Conservation (phyloP, 2,888 invertebrate species). For the Trissolcus japonicus region DNA sequence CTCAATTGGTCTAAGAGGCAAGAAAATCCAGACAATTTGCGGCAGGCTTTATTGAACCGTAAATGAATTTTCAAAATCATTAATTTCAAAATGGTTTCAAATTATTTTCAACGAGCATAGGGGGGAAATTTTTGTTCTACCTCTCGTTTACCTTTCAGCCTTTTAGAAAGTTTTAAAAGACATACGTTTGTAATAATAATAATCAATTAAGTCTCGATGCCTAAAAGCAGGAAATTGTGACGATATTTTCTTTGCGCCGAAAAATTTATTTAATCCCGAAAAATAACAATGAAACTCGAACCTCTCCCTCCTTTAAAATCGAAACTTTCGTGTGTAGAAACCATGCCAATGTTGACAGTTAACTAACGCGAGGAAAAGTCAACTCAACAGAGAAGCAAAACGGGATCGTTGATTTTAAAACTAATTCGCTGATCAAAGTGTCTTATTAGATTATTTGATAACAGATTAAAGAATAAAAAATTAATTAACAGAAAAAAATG, state of each 20-base stretch:
- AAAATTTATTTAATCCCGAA: constrained; percentile 35
- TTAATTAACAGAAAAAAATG: background rate
- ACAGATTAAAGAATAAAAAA: background rate
- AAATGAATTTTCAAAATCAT: constrained; percentile 47
- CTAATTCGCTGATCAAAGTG: no score
- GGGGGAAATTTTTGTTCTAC: no score
- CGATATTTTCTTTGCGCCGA: constrained; percentile 30
- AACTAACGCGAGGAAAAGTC: background rate
- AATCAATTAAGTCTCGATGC: constrained; percentile 13
- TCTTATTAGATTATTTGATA: background rate
- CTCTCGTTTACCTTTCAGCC: background rate
- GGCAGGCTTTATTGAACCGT: constrained; percentile 21
- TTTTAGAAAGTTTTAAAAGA: constrained; percentile 1
- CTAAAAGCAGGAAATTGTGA: constrained; percentile 25
- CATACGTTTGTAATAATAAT: constrained; percentile 15
- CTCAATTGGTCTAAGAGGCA: constrained; percentile 40
- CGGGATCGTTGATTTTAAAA: no score
- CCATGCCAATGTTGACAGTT: no score
- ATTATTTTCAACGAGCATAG: no score
- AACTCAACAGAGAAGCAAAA: background rate
- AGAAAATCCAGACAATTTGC: constrained; percentile 42
- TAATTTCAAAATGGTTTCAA: background rate
- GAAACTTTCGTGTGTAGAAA: constrained; percentile 20
- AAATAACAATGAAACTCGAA: constrained; percentile 37
- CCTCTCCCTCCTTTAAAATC: constrained; percentile 10